phyloP scores from a whole-genome alignment of 2,797 vertebrate species.

The Phalanger gymnotis region DNA sequence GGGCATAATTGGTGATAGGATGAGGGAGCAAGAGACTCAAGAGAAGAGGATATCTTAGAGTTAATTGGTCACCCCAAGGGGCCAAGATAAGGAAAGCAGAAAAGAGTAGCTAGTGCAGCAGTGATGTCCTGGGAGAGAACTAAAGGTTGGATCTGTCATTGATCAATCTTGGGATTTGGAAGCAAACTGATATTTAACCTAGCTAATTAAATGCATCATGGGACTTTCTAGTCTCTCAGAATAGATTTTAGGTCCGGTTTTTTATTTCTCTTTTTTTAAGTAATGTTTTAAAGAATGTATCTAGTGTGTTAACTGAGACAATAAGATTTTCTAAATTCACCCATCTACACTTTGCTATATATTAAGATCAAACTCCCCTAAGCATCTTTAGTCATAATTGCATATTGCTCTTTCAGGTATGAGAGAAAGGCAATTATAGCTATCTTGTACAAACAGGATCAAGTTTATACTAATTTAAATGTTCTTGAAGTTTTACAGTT shows the following conservation, averaged over 20 bases:
- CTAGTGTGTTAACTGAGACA: background rate
- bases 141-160: background rate
- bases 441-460: background rate
- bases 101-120: background rate
- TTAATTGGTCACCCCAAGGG: background rate
- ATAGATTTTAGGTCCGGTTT: background rate
- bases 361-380: constrained; percentile 3
- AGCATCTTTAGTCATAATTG: background rate
- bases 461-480: constrained; percentile 26
- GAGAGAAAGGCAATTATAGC: background rate
- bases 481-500: constrained; percentile 9
- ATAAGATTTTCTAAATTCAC: background rate
- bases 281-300: background rate
- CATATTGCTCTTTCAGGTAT: background rate
- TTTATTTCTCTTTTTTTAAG: background rate
- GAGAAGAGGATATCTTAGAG: background rate
- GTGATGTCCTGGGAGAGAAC: background rate
- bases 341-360: background rate
- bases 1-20: background rate
- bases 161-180: background rate
- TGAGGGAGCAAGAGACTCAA: background rate
- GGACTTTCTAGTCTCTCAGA: background rate
- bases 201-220: background rate
- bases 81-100: background rate
- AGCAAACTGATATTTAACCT: constrained; percentile 27